Conservation (phyloP, 1,140 invertebrate species). For the Aphaenogaster ashmeadi region DNA sequence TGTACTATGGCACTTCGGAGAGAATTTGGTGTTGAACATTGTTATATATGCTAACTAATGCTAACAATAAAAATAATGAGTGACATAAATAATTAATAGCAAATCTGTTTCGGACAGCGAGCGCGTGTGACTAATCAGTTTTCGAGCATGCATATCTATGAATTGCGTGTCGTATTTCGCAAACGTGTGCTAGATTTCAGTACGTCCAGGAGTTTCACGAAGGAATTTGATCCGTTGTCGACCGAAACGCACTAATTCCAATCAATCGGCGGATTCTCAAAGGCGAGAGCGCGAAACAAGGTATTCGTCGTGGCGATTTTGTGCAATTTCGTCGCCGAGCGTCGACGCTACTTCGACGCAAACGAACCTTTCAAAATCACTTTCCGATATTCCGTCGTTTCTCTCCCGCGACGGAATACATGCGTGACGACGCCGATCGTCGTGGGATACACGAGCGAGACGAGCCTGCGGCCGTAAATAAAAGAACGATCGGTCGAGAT, state of each 20-base stretch:
- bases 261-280: neutral
- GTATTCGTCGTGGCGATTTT: slow-evolving; percentile 26
- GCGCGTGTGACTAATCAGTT: slow-evolving; percentile 7
- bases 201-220: neutral
- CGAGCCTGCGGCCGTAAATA: slow-evolving; percentile 64
- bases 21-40: too few species aligned
- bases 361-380: slow-evolving; percentile 64
- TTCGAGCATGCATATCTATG: neutral
- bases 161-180: neutral
- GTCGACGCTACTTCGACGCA: slow-evolving; percentile 25
- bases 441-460: slow-evolving; percentile 46
- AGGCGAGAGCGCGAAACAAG: slow-evolving; percentile 2
- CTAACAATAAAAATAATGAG: slow-evolving; percentile 3
- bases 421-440: slow-evolving; percentile 50
- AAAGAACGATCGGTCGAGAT: slow-evolving; percentile 64
- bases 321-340: slow-evolving; percentile 19
- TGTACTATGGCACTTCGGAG: too few species aligned
- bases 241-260: neutral
- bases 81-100: slow-evolving; percentile 4
- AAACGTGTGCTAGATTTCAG: neutral
- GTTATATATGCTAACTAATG: too few species aligned
- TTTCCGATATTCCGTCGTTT: slow-evolving; percentile 55
- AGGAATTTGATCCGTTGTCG: neutral
- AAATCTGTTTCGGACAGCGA: slow-evolving; percentile 10
- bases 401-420: slow-evolving; percentile 19